Conservation (phyloP, 2,888 invertebrate genomes). For the Noctua janthe region DNA sequence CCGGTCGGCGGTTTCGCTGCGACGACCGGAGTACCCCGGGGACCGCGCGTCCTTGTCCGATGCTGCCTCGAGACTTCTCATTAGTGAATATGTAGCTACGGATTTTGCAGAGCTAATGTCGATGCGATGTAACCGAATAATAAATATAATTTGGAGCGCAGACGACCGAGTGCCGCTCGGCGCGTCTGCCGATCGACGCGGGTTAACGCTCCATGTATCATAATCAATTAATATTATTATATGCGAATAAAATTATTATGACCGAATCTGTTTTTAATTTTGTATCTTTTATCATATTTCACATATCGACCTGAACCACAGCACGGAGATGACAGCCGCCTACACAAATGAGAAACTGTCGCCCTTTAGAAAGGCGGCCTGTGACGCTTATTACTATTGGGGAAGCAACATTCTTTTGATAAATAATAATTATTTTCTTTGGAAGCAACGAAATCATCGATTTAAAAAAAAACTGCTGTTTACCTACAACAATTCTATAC, state of each 20-base stretch:
- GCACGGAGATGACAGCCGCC: not conserved
- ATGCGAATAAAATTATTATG: constrained; percentile 90
- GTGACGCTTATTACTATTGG: not conserved
- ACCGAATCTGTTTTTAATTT: constrained; percentile 75
- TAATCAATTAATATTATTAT: constrained; percentile 90
- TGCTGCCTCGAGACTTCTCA: constrained; percentile 89
- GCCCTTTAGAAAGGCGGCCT: not conserved
- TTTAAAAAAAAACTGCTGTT: no score
- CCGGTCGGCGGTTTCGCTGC: constrained; percentile 82
- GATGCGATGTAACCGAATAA: constrained; percentile 88
- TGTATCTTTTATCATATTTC: not conserved
- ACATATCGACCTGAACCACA: not conserved
- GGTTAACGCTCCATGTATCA: constrained; percentile 88
- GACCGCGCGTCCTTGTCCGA: constrained; percentile 81
- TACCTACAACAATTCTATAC: no score
- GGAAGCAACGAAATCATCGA: not conserved
- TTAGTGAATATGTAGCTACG: constrained; percentile 89
- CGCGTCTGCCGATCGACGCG: constrained; percentile 78
- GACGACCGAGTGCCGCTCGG: constrained; percentile 76
- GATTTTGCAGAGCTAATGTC: constrained; percentile 84
- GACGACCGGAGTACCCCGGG: constrained; percentile 77
- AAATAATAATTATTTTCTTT: not conserved
- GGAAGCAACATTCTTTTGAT: not conserved
- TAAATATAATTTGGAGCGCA: constrained; percentile 87
- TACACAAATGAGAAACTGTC: not conserved